Base-by-base conservation (phyloP, 1,140 invertebrate species). In the Drosophila azteca region DNA sequence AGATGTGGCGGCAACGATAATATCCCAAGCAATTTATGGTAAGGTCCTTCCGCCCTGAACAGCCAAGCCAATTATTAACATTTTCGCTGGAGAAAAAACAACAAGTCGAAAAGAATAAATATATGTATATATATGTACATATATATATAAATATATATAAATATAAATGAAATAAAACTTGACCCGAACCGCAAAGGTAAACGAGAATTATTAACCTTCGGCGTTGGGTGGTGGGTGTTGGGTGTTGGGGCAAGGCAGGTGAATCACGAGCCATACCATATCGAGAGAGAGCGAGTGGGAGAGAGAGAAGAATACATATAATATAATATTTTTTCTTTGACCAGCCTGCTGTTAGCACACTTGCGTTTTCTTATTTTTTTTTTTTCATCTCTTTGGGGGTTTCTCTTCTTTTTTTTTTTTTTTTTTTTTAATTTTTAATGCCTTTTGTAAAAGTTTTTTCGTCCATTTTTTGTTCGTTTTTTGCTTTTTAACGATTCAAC, bases 401-500 rank as follows among this genome's bases (percentile, higher is more conserved):
- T 17, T 11, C 39, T 22, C 24, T 15, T 52, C 51, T 60, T n/a
- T 55, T 61, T 48, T 55, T 61, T 53, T 49, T 39, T 44, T 11
- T 29, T n/a, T 65, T 52, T 58, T 72, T 51, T 52, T 55, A 80
- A 85, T 81, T 85, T 85, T 66, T 68, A 80, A 85, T 84, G 81
- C 67, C 60, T 77, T 80, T 79, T 72, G 71, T 53, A 44, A 84
- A 83, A 84, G 61, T 83, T 83, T 60, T 48, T 31, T 35, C 39
- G 17, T 51, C 44, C 15, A 1, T 53, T 46, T 55, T 51, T 49
- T 54, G 58, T 57, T 63, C 6, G 13, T 57, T 70, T 72, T 53
- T 57, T 62, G 60, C 54, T 66, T 83, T 84, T 83, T 80, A 80
- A 83, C 72, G 77, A 77, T 80, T 83, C 80, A 83, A 83, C 77